Conservation (phyloP, 2,888 invertebrate species). For the Tetropium fuscum region DNA sequence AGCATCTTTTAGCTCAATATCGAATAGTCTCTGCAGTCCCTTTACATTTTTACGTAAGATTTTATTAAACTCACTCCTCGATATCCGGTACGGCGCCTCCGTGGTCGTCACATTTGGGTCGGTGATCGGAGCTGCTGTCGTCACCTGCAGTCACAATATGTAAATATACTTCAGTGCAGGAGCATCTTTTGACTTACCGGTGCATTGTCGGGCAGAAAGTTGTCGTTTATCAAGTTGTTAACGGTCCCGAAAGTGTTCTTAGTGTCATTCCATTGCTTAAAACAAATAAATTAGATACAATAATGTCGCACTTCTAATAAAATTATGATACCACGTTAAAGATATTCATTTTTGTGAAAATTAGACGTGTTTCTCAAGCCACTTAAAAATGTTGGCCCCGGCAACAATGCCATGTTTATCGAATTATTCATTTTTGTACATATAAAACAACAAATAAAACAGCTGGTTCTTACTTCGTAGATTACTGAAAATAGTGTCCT, state of each 20-base stretch:
- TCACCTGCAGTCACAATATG: conserved; percentile 33
- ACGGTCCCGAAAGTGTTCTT: conserved; percentile 66
- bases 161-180: no score
- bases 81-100: conserved; percentile 62
- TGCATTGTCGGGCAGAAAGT: conserved; percentile 62
- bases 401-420: no score
- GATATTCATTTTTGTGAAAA: no score
- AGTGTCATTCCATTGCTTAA: conserved; percentile 68
- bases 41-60: conserved; percentile 67
- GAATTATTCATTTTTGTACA: no score
- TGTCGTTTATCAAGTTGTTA: conserved; percentile 62
- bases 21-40: conserved; percentile 67
- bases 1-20: conserved; percentile 68
- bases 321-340: no score
- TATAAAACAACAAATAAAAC: no score
- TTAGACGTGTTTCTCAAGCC: no score
- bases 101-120: conserved; percentile 60
- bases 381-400: no score
- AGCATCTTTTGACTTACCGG: conserved; percentile 59
- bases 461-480: conserved; percentile 51
- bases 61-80: conserved; percentile 62
- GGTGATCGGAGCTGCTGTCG: conserved; percentile 50
- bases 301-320: no score
- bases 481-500: conserved; percentile 57
- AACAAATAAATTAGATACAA: no score